phyloP scores from a whole-genome alignment of 2,888 invertebrate species.

The Nymphalis polychloros region DNA sequence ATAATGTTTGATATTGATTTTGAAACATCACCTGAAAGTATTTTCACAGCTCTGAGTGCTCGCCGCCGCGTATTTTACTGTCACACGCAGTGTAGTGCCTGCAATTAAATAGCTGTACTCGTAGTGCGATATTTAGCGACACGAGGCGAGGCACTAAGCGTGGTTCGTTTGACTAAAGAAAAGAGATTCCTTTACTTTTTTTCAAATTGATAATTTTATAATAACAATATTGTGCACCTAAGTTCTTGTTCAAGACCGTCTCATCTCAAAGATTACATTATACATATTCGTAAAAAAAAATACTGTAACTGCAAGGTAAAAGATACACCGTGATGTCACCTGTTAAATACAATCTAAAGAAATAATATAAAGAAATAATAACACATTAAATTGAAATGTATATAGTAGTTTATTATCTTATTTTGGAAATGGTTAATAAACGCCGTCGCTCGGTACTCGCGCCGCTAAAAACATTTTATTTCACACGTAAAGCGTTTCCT shows the following conservation, averaged over 20 bases:
- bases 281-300: no score
- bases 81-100: constrained; percentile 38
- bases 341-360: no score
- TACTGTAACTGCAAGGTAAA: no score
- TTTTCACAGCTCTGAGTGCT: constrained; percentile 28
- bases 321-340: no score
- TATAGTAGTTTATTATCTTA: no score
- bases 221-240: no score
- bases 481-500: constrained; percentile 40
- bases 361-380: no score
- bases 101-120: constrained; percentile 46
- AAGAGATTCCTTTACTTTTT: neutral
- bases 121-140: constrained; percentile 44
- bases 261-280: no score
- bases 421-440: neutral
- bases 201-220: no score
- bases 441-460: constrained; percentile 25
- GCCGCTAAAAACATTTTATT: constrained; percentile 40
- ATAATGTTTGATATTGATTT: no score
- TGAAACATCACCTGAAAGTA: constrained; percentile 12
- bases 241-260: no score
- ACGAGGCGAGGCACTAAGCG: constrained; percentile 32
- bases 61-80: constrained; percentile 40
- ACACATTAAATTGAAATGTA: no score
- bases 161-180: constrained; percentile 12